phyloP scores from a whole-genome alignment of 2,888 invertebrate species.

The Pemphredon lugubris region DNA sequence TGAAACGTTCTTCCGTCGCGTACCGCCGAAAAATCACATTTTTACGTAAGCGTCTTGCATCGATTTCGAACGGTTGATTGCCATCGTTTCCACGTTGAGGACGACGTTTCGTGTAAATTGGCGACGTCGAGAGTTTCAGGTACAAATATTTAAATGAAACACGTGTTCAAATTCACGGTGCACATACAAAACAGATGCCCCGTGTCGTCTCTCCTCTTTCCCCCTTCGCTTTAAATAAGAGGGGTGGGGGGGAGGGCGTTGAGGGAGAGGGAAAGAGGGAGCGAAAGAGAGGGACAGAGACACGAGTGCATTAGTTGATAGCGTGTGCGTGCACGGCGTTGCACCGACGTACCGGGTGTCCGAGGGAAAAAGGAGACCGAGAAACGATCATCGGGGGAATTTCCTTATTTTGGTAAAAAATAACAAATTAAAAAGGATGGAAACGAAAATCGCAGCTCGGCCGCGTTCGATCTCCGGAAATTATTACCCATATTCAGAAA shows the following conservation, averaged over 20 bases:
- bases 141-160: conserved; percentile 71
- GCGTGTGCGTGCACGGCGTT: no score
- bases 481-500: conserved; percentile 13
- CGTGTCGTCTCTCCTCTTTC: conserved; percentile 14
- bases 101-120: conserved; percentile 53
- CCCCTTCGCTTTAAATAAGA: conserved; percentile 14
- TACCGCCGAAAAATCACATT: not conserved
- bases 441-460: not conserved
- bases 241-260: no score
- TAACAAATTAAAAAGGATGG: not conserved
- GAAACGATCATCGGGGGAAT: no score
- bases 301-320: conserved; percentile 44
- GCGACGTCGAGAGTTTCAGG: conserved; percentile 58
- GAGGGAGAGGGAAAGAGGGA: no score
- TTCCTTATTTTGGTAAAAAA: no score
- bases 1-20: no score
- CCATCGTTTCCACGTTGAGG: not conserved
- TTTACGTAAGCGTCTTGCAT: not conserved
- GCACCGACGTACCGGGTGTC: conserved; percentile 48
- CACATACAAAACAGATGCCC: conserved; percentile 69
- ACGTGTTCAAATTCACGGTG: conserved; percentile 72
- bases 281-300: no score
- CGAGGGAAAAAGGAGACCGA: conserved; percentile 30
- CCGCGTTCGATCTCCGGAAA: not conserved
- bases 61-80: not conserved